phyloP scores from a whole-genome alignment of 1,140 invertebrate genomes.

The Meloidogyne exigua region DNA sequence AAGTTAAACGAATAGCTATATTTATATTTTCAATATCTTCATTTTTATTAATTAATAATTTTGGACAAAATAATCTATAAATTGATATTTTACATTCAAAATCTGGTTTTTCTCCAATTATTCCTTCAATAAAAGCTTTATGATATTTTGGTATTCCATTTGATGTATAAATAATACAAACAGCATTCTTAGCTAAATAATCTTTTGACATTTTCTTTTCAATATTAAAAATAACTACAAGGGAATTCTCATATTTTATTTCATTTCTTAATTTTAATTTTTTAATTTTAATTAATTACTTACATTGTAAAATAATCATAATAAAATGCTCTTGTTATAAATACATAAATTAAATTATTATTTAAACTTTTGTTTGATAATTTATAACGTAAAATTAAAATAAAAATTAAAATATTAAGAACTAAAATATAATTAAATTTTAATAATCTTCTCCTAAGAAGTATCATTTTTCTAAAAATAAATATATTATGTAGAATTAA shows the following conservation, averaged over 20 bases:
- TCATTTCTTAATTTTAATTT: not conserved
- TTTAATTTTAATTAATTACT: not conserved
- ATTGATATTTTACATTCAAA: constrained; percentile 11
- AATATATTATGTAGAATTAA: no score
- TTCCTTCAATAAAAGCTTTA: not conserved
- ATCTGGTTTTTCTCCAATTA: constrained; percentile 1
- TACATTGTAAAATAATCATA: constrained; percentile 1
- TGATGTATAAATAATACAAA: not conserved
- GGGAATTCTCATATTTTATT: not conserved
- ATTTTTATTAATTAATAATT: not conserved
- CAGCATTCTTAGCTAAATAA: not conserved
- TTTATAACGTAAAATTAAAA: not conserved
- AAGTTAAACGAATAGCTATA: constrained; percentile 1
- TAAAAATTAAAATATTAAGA: not conserved
- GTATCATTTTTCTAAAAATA: not conserved
- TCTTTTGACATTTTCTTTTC: not conserved
- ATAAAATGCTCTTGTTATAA: not conserved
- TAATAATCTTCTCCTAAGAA: not conserved
- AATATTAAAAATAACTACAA: not conserved
- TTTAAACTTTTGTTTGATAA: not conserved
- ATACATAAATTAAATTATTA: not conserved
- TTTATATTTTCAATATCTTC: constrained; percentile 2
- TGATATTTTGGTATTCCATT: not conserved
- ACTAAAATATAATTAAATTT: not conserved
- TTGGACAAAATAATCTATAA: constrained; percentile 10